Evolutionary conservation across 2,888 invertebrate genomes (phyloP).

Genomic region (Trachelus troglodyta): DNA sequence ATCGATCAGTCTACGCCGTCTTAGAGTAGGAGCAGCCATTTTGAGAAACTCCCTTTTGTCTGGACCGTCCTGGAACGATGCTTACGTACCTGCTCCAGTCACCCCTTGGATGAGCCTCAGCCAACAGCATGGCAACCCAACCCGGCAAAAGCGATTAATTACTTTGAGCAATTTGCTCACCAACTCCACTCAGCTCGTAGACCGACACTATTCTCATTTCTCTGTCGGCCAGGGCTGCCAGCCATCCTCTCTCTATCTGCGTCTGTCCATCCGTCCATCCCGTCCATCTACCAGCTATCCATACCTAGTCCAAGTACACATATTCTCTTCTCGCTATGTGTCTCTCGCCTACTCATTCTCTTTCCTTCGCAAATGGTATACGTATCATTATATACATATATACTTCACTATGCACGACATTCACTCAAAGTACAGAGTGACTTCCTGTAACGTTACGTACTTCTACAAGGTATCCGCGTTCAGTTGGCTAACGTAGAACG

Average conservation of each 20-base stretch:
- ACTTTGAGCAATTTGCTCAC: slow-evolving; percentile 66
- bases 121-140: slow-evolving; percentile 60
- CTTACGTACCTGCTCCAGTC: slow-evolving; percentile 33
- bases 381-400: neutral
- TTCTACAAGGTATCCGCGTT: slow-evolving; percentile 35
- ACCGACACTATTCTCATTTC: slow-evolving; percentile 66
- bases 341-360: neutral
- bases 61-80: slow-evolving; percentile 9
- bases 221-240: slow-evolving; percentile 47
- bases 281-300: neutral
- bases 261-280: slow-evolving; percentile 16
- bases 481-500: slow-evolving; percentile 10
- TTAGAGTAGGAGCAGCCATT: slow-evolving; percentile 46
- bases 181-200: slow-evolving; percentile 64
- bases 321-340: neutral
- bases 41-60: slow-evolving; percentile 45
- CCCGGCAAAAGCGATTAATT: slow-evolving; percentile 66
- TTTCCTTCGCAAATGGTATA: neutral
- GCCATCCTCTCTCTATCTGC: slow-evolving; percentile 21
- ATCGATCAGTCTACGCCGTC: neutral
- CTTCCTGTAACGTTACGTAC: slow-evolving; percentile 53
- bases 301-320: slow-evolving; percentile 12
- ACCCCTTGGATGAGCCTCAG: slow-evolving; percentile 60
- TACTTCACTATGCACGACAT: slow-evolving; percentile 26
- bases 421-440: slow-evolving; percentile 49